phyloP scores from a whole-genome alignment of 2,113 vertebrate species.

The Gymnocephalus cernua region DNA sequence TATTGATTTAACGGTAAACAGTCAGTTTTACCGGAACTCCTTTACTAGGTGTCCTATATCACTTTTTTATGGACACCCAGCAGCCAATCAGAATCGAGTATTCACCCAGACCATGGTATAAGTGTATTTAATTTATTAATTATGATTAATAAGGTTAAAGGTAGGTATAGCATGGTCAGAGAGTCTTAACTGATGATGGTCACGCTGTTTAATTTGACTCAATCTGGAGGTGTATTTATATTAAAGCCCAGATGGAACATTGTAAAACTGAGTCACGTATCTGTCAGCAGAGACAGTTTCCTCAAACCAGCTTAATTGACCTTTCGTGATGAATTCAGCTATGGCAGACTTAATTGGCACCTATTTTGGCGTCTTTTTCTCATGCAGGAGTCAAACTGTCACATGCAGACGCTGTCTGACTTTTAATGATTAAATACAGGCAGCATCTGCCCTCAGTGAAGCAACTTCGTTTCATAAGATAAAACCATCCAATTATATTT shows the following conservation, averaged over 20 bases:
- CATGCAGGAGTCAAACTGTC: slow-evolving; percentile 30
- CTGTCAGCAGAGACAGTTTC: slow-evolving; percentile 39
- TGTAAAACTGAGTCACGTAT: slow-evolving; percentile 7
- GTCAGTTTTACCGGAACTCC: no score
- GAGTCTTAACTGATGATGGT: neutral
- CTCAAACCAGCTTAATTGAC: slow-evolving; percentile 63
- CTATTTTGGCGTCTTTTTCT: slow-evolving; percentile 52
- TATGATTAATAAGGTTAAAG: neutral
- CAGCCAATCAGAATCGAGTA: no score
- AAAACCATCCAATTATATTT: slow-evolving; percentile 66
- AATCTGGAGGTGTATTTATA: neutral
- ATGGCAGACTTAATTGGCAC: slow-evolving; percentile 64
- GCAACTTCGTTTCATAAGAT: slow-evolving; percentile 51
- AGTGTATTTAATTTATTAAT: neutral
- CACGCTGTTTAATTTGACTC: neutral
- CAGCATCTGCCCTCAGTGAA: slow-evolving; percentile 37
- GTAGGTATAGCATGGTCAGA: neutral
- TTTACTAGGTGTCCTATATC: no score
- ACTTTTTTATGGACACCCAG: no score
- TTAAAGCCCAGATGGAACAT: neutral
- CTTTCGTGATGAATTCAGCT: slow-evolving; percentile 69
- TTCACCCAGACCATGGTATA: no score
- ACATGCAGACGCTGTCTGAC: slow-evolving; percentile 58
- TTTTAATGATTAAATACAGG: slow-evolving; percentile 67
- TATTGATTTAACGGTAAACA: no score